Base-by-base conservation (phyloP, 2,113 vertebrate species). In the Austrofundulus limnaeus region DNA sequence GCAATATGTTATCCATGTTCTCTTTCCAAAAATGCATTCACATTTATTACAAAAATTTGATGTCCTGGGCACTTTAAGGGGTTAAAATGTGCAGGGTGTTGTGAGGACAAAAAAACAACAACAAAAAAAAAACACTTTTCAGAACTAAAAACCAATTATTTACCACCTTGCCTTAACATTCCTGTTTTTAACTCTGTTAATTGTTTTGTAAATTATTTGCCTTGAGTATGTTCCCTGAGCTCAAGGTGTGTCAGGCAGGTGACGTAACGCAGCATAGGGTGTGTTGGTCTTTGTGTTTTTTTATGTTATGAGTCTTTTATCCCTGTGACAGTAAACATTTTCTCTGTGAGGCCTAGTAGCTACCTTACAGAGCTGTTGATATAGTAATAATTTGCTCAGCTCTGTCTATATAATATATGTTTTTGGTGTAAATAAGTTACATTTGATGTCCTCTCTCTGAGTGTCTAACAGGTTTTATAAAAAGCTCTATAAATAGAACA, bases 401-500 rank as follows among this genome's bases (percentile, higher is more conserved):
- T 20, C 16, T 34, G 14, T 34, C 10, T 67, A 67, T 39, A 45
- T 23, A 61, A 62, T 48, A 24, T 2, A 46, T 58, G 49, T 68
- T 77, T 64, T 66, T 19, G 55, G 46, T n/a, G 54, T 25, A 25
- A 56, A 61, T 51, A 81, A 59, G 66, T 72, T 66, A 82, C 45
- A 80, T 82, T 66, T 12, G 8, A 43, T 56, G 68, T 51, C 70
- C 31, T 74, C 24, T 65, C 82, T 78, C 59, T 28, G 45, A 66
- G 80, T 60, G 71, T 72, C 43, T 66, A 62, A 77, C 78, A 76
- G 28, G 63, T 88, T 88, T 86, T 69, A 83, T 86, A 72, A 67
- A 47, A 68, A 72, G 65, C 75, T 80, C 84, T 82, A 84, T 87
- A 86, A 90, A 90, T 87, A 89, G 87, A 88, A 87, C 83, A 92